A percentile compares a stretch with the other conserved stretches of the same genome.
Evolutionary conservation across 2,113 vertebrate genomes (phyloP).

Genomic region (Pyxicephalus adspersus): DNA sequence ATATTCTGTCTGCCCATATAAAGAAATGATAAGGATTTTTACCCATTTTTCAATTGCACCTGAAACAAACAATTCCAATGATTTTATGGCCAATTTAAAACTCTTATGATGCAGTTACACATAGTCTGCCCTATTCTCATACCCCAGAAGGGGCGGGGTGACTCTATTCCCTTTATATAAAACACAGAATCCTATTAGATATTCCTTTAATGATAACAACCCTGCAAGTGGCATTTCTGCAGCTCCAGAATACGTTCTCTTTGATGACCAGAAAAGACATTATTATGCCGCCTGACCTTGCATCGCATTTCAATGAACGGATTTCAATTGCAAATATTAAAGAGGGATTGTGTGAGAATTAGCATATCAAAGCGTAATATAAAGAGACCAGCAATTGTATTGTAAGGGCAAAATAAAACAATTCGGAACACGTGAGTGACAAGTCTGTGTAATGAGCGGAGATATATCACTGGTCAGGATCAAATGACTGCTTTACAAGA

Average conservation of each 20-base stretch:
- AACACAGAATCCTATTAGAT: neutral
- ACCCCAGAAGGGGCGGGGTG: neutral
- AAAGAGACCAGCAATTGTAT: conserved; percentile 15
- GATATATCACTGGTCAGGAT: neutral
- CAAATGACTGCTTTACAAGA: neutral
- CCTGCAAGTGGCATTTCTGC: neutral
- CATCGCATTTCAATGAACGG: neutral
- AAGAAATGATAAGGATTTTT: too few species aligned
- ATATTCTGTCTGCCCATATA: too few species aligned
- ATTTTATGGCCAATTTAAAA: too few species aligned
- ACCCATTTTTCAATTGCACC: too few species aligned
- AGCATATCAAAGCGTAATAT: conserved; percentile 26
- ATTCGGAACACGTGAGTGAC: neutral
- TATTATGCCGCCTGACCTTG: conserved; percentile 4
- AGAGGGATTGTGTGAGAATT: conserved; percentile 8
- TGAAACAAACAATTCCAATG: too few species aligned
- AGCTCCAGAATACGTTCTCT: neutral
- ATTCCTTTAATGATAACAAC: conserved; percentile 12
- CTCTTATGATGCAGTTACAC: too few species aligned
- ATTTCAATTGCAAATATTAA: conserved; percentile 23
- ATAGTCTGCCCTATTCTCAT: too few species aligned
- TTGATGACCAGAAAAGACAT: conserved; percentile 4
- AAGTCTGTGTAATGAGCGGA: neutral
- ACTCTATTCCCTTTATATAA: neutral
- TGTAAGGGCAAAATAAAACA: conserved; percentile 1